Base-by-base conservation (phyloP, 2,797 vertebrate genomes). In the Sebastes cheni region DNA sequence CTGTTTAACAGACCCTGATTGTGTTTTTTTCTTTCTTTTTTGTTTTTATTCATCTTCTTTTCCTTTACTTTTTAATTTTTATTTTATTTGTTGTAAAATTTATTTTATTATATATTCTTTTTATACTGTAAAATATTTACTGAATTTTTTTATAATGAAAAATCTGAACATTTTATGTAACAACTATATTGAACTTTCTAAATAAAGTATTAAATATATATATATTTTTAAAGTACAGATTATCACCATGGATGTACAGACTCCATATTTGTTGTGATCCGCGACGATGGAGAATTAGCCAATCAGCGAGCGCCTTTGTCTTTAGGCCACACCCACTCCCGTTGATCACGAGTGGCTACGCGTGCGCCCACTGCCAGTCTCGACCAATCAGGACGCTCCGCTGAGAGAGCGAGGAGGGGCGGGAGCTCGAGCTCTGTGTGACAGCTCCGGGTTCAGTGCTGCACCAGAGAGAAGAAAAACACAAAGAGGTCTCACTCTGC, bases 311-410 rank as follows among this genome's bases (percentile, higher is more conserved):
- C n/a, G 12, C 1, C 10, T 18, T 1, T 55, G 14, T 16, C 11
- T 3, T 2, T 0, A 13, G 42, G 27, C 50, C 82, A 71, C 90
- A 13, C 86, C 88, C 77, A 86, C 52, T 22, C 1, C 2, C 0
- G 3, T 2, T 42, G 81, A 85, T 94, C 93, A 93, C 91, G 91
- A 93, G 93, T 82, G 78, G 29, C 42, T 87, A 79, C 81, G 84
- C 80, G 83, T 90, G 91, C 81, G 58, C 88, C 59, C 72, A 64
- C 66, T 25, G 46, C 13, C n/a, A 20, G 6, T 66, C 4, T 86
- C 36, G 42, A 75, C 93, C 93, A 95, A 95, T 93, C 85, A 82
- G 86, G 23, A 54, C n/a, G 18, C 20, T 58, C 70, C 29, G 72
- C 76, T 90, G 81, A 20, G 74, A 84, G 83, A 22, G 60, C n/a